These are phyloP conservation scores for Liposcelis brunnea DNA, from an alignment of 2,888 invertebrate genomes.

Conservation along the genomic window DNA sequence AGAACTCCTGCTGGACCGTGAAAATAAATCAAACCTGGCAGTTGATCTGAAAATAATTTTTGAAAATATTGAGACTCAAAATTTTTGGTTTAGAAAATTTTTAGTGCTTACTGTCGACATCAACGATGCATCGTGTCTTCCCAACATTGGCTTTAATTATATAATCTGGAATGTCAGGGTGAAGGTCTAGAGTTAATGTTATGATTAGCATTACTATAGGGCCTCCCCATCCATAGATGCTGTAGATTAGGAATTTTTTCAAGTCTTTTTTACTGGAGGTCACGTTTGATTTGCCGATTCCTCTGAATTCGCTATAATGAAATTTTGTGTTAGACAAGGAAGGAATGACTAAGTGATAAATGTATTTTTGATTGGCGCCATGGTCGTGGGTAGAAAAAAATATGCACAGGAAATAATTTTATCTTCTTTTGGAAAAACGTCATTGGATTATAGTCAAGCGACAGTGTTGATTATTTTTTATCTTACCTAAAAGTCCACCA, in stretches of 20 bases:
- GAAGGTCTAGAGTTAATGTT: constrained; percentile 36
- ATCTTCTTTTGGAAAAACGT: too few relatives aligned
- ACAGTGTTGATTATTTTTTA: not conserved
- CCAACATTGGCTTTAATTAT: constrained; percentile 40
- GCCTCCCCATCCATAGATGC: constrained; percentile 49
- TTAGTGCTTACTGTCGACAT: constrained; percentile 4
- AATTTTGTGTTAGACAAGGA: too few relatives aligned
- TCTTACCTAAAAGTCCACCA: constrained; percentile 20
- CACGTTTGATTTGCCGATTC: too few relatives aligned
- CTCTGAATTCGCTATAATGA: too few relatives aligned
- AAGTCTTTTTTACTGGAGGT: constrained; percentile 26
- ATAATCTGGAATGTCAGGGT: constrained; percentile 26
- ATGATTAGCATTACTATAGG: constrained; percentile 35
- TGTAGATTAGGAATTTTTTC: constrained; percentile 44
- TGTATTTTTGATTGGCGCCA: too few relatives aligned
- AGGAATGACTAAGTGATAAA: too few relatives aligned
- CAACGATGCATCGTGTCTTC: constrained; percentile 19
- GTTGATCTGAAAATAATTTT: too few relatives aligned
- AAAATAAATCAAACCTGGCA: constrained; percentile 39
- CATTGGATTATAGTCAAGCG: too few relatives aligned
- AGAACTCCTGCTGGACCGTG: constrained; percentile 48
- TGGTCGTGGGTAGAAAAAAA: too few relatives aligned
- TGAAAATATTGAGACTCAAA: too few relatives aligned
- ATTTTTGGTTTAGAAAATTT: too few relatives aligned
- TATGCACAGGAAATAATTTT: too few relatives aligned